phyloP scores from a whole-genome alignment of 2,888 invertebrate genomes.

The Drosophila cyrtoloma region DNA sequence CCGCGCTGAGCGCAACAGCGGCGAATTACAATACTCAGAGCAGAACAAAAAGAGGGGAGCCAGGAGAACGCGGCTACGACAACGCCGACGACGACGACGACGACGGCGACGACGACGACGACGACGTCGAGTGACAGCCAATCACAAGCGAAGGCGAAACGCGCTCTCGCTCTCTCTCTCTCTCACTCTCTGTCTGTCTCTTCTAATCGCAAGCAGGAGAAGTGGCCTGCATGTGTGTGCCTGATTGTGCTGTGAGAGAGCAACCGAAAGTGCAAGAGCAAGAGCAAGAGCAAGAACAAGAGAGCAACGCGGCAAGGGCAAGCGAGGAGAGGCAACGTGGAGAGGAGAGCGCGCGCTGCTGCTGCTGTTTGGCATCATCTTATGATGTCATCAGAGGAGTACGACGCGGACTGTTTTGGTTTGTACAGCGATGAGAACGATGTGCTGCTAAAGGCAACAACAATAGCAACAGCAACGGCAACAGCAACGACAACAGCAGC shows the following conservation, averaged over 20 bases:
- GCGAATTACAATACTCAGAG: constrained; percentile 50
- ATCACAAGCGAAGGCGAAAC: constrained; percentile 54
- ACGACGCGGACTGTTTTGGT: constrained; percentile 96
- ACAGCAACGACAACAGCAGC: constrained; percentile 86
- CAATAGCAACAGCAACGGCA: constrained; percentile 87
- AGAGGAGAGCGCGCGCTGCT: constrained; percentile 69
- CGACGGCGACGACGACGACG: constrained; percentile 22
- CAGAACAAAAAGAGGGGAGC: constrained; percentile 12
- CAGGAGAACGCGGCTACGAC: constrained; percentile 29
- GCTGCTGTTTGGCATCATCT: constrained; percentile 89
- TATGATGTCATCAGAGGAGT: constrained; percentile 99
- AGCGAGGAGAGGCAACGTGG: constrained; percentile 55
- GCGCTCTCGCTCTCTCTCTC: constrained; percentile 23
- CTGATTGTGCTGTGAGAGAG: constrained; percentile 42
- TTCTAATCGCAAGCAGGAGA: constrained; percentile 51
- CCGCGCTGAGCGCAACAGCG: constrained; percentile 49
- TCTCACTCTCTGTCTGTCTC: constrained; percentile 7
- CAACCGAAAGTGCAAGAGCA: constrained; percentile 53
- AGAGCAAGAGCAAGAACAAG: constrained; percentile 15
- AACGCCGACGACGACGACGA: constrained; percentile 20
- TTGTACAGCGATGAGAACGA: constrained; percentile 93
- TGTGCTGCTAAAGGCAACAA: constrained; percentile 94
- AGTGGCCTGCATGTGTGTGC: constrained; percentile 52
- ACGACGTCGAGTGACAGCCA: constrained; percentile 33
- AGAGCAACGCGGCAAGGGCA: constrained; percentile 6